Percentiles rank a stretch among this genome's conserved stretches.
These are phyloP conservation scores for Cygnus olor DNA, from an alignment of 2,797 vertebrate species.

Conservation along the genomic window DNA sequence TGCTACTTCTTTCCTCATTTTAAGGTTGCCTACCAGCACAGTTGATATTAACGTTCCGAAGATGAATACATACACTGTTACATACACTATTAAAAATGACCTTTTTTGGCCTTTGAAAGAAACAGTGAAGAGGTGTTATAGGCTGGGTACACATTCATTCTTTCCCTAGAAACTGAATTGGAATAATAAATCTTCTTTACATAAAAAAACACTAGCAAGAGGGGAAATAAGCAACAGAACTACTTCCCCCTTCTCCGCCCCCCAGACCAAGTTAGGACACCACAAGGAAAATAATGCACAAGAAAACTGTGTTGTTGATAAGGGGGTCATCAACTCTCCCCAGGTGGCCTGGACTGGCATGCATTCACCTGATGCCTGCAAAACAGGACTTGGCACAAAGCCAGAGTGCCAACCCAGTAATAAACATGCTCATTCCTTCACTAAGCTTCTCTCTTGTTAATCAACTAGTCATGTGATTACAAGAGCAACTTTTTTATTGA, in stretches of 20 bases:
- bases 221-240: neutral
- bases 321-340: neutral
- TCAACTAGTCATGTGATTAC: neutral
- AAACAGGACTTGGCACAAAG: neutral
- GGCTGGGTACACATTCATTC: neutral
- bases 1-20: neutral
- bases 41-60: neutral
- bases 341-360: neutral
- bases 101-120: neutral
- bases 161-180: neutral
- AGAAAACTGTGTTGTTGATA: neutral
- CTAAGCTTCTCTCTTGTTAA: neutral
- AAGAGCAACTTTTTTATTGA: neutral
- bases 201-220: slow-evolving; percentile 20
- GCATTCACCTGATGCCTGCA: fast-evolving
- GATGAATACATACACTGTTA: neutral
- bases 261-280: too few species aligned
- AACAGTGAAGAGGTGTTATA: slow-evolving; percentile 27
- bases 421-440: neutral
- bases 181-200: slow-evolving; percentile 25
- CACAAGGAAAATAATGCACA: neutral
- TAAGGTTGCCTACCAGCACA: neutral
- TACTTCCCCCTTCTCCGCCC: neutral
- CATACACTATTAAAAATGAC: neutral
- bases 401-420: neutral